Evolutionary conservation across 2,113 vertebrate species (phyloP), one percentile per base, ranked within the genome.

Genomic region (Muntiacus reevesi): DNA sequence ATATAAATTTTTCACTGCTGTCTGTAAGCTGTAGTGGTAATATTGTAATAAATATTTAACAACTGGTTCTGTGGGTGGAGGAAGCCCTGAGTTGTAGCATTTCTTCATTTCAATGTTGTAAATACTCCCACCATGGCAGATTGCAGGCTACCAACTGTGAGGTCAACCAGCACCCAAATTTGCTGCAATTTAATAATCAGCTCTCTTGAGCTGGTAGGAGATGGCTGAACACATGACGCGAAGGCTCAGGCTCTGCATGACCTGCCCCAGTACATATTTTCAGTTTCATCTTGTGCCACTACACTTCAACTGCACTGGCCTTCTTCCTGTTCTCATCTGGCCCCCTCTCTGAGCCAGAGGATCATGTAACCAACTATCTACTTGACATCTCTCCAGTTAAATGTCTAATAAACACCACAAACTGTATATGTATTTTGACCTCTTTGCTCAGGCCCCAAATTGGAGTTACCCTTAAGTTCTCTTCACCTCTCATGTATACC

Each of bases 41-140:
- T 76, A n/a, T n/a, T 60, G 55, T 84, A 33, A 45, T 88, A 78
- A 95, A 84, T 87, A 62, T 93, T 93, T 92, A 92, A 76, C 92
- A 60, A 36, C 62, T 76, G 55, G 54, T 87, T 91, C 33, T 91
- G 30, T 30, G 83, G 60, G 81, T 15, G 50, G 81, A 52, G 59
- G 17, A 84, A 78, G 45, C 47, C 83, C 52, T 59, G 50, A 81
- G 59, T 71, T 81, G 59, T 43, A 71, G 43, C 74, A 52, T 74
- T 71, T 92, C 45, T 45, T 52, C 17, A 52, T 71, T 93, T 89
- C 79, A 59, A 1, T 52, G 67, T 50, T 57, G 2, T 76, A 57
- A 92, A 85, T 78, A n/a, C 8, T 64, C 17, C 52, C 50, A 67
- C 12, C 11, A 3, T 43, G 71, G 50, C 23, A 40, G 67, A 81